Evolutionary conservation across 2,888 invertebrate genomes (phyloP).

Genomic region (Actias luna): DNA sequence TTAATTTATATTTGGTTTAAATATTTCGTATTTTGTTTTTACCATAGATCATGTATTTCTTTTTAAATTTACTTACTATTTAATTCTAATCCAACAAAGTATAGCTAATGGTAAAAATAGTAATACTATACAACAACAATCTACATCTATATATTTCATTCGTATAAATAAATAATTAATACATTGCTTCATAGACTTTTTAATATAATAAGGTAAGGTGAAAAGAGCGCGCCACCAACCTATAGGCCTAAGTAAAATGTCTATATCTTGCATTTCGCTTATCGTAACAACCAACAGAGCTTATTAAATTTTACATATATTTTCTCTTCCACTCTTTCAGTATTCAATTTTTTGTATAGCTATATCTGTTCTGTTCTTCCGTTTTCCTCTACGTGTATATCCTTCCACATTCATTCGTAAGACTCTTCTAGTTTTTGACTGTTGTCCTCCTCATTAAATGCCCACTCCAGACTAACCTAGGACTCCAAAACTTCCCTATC

Average conservation of each 20-base stretch:
- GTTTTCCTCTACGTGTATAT: background rate
- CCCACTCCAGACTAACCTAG: background rate
- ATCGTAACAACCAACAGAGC: background rate
- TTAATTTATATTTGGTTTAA: background rate
- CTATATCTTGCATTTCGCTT: background rate
- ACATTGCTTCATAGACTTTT: background rate
- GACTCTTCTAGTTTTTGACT: background rate
- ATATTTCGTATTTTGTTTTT: background rate
- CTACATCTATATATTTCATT: too few relatives aligned
- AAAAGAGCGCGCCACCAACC: background rate
- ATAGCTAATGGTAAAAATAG: too few relatives aligned
- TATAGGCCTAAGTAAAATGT: background rate
- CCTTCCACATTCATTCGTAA: background rate
- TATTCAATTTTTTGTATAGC: too few relatives aligned
- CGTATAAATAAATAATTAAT: too few relatives aligned
- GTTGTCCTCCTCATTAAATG: background rate
- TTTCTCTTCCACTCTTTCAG: background rate
- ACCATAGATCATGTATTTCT: background rate
- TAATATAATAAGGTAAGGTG: background rate
- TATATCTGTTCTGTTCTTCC: too few relatives aligned
- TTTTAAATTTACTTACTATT: background rate
- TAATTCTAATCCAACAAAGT: too few relatives aligned
- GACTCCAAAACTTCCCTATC: background rate
- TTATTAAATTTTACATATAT: background rate
- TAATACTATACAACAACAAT: too few relatives aligned